Evolutionary conservation across 2,797 vertebrate genomes (phyloP).

Genomic region (Gymnothorax reevesii): DNA sequence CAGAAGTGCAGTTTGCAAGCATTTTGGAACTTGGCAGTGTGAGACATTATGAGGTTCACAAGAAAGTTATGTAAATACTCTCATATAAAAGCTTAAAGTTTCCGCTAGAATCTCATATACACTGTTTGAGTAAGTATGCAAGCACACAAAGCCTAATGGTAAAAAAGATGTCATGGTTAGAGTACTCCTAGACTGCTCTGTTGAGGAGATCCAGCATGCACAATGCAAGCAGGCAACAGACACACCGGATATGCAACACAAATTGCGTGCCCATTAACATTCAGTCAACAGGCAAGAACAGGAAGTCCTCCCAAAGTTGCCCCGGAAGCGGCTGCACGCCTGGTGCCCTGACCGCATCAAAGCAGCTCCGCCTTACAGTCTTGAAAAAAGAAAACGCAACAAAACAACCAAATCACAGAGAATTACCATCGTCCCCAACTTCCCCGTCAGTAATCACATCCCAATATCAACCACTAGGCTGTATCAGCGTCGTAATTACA

Average conservation of each 20-base stretch:
- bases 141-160: too few species aligned
- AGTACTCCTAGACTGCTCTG: too few species aligned
- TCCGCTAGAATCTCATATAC: too few species aligned
- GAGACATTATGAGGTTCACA: too few species aligned
- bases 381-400: conserved; percentile 42
- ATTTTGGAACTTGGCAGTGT: too few species aligned
- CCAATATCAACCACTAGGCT: conserved; percentile 47
- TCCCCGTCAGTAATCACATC: conserved; percentile 57
- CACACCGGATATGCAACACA: neutral
- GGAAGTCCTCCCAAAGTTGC: neutral
- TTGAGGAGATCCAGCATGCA: neutral
- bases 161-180: too few species aligned
- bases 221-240: neutral
- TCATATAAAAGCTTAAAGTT: too few species aligned
- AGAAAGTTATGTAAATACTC: too few species aligned
- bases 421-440: conserved; percentile 54
- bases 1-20: neutral
- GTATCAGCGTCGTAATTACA: conserved; percentile 57
- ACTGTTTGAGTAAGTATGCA: too few species aligned
- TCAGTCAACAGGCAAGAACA: neutral
- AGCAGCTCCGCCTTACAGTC: conserved; percentile 53
- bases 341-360: conserved; percentile 53
- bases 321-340: conserved; percentile 36
- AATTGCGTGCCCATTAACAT: neutral
- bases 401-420: conserved; percentile 53